Percentiles rank a stretch among this genome's conserved stretches.
Evolutionary conservation across 2,888 invertebrate genomes (phyloP).

Genomic region (Aleiodes alternator): DNA sequence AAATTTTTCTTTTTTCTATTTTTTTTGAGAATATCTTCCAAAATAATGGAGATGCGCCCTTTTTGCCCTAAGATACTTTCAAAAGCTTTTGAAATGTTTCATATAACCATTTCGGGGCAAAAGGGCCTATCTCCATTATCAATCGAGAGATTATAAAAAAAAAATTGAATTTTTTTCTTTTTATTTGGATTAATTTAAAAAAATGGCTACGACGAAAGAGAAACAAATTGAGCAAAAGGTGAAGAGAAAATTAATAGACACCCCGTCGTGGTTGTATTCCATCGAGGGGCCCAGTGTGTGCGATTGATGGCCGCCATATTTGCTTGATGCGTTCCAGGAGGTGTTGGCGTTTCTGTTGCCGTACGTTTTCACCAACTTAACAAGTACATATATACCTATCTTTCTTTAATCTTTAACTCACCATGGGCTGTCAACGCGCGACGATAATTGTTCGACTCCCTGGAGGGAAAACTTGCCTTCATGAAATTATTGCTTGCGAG

Average conservation of each 20-base stretch:
- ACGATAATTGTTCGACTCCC: slow-evolving; percentile 53
- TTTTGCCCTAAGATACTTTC: too few relatives aligned
- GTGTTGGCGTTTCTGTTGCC: slow-evolving; percentile 52
- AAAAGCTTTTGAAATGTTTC: too few relatives aligned
- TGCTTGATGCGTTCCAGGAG: slow-evolving; percentile 68
- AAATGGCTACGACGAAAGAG: not conserved
- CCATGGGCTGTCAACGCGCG: slow-evolving; percentile 67
- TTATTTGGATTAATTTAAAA: slow-evolving; percentile 3
- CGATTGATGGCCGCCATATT: slow-evolving; percentile 69
- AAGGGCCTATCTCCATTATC: too few relatives aligned
- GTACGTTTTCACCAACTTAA: slow-evolving; percentile 9
- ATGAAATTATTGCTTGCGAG: slow-evolving; percentile 36
- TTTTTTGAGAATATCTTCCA: too few relatives aligned
- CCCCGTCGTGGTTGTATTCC: slow-evolving; percentile 62
- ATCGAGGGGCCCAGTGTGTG: slow-evolving; percentile 51
- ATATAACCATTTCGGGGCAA: too few relatives aligned
- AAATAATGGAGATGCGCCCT: too few relatives aligned
- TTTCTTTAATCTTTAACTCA: slow-evolving; percentile 49
- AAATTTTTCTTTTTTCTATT: too few relatives aligned
- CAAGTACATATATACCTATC: not conserved
- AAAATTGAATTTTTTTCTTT: too few relatives aligned
- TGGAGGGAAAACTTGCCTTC: slow-evolving; percentile 36
- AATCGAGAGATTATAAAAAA: too few relatives aligned
- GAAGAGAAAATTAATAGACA: slow-evolving; percentile 60
- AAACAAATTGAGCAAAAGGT: slow-evolving; percentile 39